Conservation (phyloP, 2,797 vertebrate genomes). For the Pteronotus mesoamericanus region DNA sequence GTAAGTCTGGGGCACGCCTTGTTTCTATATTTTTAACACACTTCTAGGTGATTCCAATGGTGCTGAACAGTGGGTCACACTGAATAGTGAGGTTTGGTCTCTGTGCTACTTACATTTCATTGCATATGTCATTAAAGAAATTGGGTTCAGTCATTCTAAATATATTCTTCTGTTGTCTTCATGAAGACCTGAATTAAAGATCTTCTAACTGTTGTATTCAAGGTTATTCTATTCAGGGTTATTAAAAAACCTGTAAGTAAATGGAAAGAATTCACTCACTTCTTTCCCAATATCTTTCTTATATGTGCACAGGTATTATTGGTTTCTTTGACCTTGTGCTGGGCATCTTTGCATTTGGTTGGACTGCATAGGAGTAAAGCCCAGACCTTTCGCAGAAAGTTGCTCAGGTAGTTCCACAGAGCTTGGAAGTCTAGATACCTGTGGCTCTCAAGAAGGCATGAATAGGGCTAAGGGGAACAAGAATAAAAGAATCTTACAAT, state of each 20-base stretch:
- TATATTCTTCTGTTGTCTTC: neutral
- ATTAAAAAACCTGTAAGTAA: neutral
- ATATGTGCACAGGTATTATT: neutral
- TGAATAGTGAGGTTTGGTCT: neutral
- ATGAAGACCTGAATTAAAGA: neutral
- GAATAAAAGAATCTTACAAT: neutral
- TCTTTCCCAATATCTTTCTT: neutral
- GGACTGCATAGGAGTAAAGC: neutral
- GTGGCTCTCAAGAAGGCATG: neutral
- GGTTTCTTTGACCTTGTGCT: neutral
- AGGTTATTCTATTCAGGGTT: neutral
- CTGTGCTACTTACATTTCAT: neutral
- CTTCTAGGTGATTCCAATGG: neutral
- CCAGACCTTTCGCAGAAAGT: neutral
- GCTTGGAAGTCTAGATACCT: neutral
- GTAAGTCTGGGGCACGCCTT: neutral
- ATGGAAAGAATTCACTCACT: neutral
- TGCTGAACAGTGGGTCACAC: neutral
- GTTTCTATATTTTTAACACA: neutral
- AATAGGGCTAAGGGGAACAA: neutral
- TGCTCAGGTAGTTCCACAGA: neutral
- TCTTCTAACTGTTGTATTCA: neutral
- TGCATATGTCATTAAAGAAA: neutral
- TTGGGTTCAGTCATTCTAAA: neutral
- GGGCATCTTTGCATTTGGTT: neutral